Conservation (phyloP, 2,113 vertebrate genomes). For the Vombatus ursinus region DNA sequence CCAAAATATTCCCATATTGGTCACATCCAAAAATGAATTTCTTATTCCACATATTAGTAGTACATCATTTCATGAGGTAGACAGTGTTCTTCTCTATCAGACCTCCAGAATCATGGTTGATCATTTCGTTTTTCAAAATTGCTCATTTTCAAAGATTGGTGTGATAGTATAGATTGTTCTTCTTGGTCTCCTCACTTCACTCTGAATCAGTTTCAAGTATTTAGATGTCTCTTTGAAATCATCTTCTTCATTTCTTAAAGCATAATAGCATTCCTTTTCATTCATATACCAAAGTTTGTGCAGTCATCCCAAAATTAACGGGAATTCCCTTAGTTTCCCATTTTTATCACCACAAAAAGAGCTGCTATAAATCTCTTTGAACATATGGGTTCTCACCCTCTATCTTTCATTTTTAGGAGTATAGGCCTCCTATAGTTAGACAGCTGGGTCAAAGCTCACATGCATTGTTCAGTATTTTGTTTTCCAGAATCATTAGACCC, state of each 20-base stretch:
- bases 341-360: not conserved
- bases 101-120: not conserved
- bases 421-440: not conserved
- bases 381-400: not conserved
- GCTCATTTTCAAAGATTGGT: not conserved
- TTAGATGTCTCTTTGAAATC: not conserved
- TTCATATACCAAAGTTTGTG: not conserved
- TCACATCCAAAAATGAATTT: not conserved
- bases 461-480: not conserved
- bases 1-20: not conserved
- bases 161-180: not conserved
- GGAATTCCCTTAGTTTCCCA: not conserved
- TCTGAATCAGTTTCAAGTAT: not conserved
- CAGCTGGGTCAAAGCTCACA: not conserved
- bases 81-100: not conserved
- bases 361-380: not conserved
- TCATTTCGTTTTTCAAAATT: not conserved
- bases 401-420: not conserved
- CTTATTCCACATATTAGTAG: not conserved
- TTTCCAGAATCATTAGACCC: not conserved
- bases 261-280: not conserved
- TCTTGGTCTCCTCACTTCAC: not conserved
- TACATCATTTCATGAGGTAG: not conserved
- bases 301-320: not conserved
- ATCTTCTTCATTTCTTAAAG: not conserved